Percentiles rank a stretch among this genome's conserved stretches.
Conservation (phyloP, 2,797 vertebrate species). For the Propithecus deckenii region DNA sequence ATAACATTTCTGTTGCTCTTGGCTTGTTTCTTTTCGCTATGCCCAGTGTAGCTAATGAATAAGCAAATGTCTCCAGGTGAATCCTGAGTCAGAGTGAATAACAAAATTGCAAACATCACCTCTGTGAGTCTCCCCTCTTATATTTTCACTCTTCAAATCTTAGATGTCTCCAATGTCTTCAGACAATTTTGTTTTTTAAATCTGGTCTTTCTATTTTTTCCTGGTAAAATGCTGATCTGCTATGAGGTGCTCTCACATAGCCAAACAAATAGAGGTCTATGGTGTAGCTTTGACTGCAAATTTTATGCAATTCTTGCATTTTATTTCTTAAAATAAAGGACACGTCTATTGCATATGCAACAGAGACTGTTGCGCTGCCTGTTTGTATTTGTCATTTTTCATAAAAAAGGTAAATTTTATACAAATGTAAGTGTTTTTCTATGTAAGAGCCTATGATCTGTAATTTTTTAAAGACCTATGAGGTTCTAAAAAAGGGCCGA, state of each 20-base stretch:
- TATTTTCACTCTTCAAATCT: background rate
- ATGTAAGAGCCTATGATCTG: background rate
- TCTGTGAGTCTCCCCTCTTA: background rate
- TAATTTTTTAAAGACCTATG: background rate
- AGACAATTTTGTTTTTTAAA: background rate
- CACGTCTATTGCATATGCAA: background rate
- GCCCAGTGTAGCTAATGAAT: background rate
- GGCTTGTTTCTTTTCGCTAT: background rate
- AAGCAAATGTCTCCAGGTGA: background rate
- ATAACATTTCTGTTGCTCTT: background rate
- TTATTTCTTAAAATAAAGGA: background rate
- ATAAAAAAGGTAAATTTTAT: conserved; percentile 9
- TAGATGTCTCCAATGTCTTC: background rate
- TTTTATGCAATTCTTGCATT: background rate
- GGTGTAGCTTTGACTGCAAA: background rate
- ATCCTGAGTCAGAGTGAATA: background rate
- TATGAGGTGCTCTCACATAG: background rate
- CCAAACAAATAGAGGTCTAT: background rate
- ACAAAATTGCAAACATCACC: background rate
- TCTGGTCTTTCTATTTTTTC: background rate
- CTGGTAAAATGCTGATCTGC: background rate
- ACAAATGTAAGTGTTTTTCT: background rate
- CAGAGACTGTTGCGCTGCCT: background rate
- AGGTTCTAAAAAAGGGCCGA: background rate
- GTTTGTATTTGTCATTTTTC: background rate